These are phyloP conservation scores for Monarcha castaneiventris DNA, from an alignment of 2,113 vertebrate genomes.

Conservation along the genomic window DNA sequence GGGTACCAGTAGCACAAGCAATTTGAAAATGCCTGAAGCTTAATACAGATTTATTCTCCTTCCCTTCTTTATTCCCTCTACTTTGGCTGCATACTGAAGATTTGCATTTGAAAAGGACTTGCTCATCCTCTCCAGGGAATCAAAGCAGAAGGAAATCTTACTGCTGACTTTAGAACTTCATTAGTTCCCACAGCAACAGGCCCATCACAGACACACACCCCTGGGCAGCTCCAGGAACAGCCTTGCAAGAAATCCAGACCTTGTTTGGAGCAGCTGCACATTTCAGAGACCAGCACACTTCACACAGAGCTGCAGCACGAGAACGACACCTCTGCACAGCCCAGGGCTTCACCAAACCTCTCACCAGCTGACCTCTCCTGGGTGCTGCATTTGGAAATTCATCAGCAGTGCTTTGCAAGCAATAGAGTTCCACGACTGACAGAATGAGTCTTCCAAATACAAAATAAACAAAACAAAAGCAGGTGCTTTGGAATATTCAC, in stretches of 20 bases:
- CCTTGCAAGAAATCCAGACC: not conserved
- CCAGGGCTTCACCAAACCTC: not conserved
- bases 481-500: not conserved
- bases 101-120: conserved; percentile 34
- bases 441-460: not conserved
- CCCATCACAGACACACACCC: not conserved
- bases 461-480: not conserved
- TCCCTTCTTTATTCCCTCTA: not conserved
- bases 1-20: not conserved
- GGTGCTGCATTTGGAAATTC: not conserved
- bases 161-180: conserved; percentile 7
- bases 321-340: rapidly evolving
- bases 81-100: not conserved
- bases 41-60: not conserved
- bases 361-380: not conserved
- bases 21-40: conserved; percentile 12
- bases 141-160: conserved; percentile 19
- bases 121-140: conserved; percentile 9
- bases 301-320: not conserved
- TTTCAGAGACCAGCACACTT: not conserved
- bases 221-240: not conserved
- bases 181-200: conserved; percentile 24
- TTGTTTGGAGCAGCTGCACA: not conserved
- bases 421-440: not conserved
- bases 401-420: not conserved